Base-by-base conservation (phyloP, 2,113 vertebrate genomes). In the Ailurus styani region DNA sequence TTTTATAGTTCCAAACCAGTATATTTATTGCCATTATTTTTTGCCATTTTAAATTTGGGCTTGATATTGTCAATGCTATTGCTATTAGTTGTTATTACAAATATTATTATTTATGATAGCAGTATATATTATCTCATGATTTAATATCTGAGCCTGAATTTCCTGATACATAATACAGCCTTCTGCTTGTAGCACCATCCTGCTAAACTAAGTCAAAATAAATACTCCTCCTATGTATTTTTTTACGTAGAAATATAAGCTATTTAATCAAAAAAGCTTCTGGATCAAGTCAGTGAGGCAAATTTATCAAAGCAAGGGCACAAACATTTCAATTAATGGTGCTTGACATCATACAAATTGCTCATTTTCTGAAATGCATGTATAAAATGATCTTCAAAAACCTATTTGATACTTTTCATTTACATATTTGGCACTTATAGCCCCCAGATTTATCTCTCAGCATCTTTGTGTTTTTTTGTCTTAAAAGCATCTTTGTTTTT, bases 251-350 rank as follows among this genome's bases (percentile, higher is more conserved):
- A 94, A 98, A 81, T 72, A 50, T 57, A 97, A 68, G 81, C 62
- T 93, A 86, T 96, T 98, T 98, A 98, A 98, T 95, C 6, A 47
- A 87, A 78, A 89, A 97, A 94, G 72, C 94, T 98, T 97, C 97
- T 97, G 54, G 90, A 98, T 97, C 94, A 98, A 97, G 96, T 95
- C 97, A 97, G 90, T 94, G 94, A 98, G 94, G 85, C 20, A 20
- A 98, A 98, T 97, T 98, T 98, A 98, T 98, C 97, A 98, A 97
- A 98, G 68, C 50, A 64, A 97, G 98, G 93, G 87, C 73, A 96
- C 64, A 97, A 95, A 98, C 97, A 97, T 98, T 98, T 98, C 97
- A 98, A 97, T 98, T 98, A 98, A 98, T 98, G 97, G 95, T 95
- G 96, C 91, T 57, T 98, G 95, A 94, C 97, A 98, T 98, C 97